phyloP scores from a whole-genome alignment of 2,113 vertebrate genomes.

The Centropus unirufus region DNA sequence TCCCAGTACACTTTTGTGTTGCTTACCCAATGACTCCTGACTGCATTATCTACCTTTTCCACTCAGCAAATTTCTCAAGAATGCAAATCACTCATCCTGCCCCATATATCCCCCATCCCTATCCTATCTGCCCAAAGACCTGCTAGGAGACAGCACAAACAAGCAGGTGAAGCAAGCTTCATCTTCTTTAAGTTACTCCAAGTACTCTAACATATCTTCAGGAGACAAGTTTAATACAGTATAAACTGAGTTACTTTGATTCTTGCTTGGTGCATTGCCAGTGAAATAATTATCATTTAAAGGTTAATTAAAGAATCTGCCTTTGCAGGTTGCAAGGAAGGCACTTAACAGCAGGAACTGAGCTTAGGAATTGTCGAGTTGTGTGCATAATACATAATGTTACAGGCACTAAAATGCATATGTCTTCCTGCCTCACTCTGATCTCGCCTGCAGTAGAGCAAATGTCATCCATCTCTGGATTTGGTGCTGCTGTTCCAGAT shows the following conservation, averaged over 20 bases:
- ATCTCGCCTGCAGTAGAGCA: background rate
- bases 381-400: constrained; percentile 55
- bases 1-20: background rate
- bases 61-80: background rate
- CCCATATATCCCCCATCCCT: background rate
- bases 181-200: background rate
- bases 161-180: background rate
- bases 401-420: constrained; percentile 18
- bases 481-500: background rate
- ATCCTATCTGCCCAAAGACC: background rate
- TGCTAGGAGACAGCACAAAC: background rate
- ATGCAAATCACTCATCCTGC: background rate
- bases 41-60: background rate
- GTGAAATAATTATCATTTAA: constrained; percentile 74
- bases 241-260: constrained; percentile 41
- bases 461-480: background rate
- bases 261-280: constrained; percentile 54
- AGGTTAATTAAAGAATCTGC: constrained; percentile 74
- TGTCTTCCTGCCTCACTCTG: background rate
- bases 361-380: constrained; percentile 18
- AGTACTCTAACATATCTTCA: constrained; percentile 16
- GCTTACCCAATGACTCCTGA: background rate
- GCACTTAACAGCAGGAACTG: constrained; percentile 58
- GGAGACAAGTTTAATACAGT: constrained; percentile 19
- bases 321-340: constrained; percentile 61